Percentiles rank a stretch among this genome's conserved stretches.
Evolutionary conservation across 2,888 invertebrate species (phyloP).

Genomic region (Mayetiola destructor): DNA sequence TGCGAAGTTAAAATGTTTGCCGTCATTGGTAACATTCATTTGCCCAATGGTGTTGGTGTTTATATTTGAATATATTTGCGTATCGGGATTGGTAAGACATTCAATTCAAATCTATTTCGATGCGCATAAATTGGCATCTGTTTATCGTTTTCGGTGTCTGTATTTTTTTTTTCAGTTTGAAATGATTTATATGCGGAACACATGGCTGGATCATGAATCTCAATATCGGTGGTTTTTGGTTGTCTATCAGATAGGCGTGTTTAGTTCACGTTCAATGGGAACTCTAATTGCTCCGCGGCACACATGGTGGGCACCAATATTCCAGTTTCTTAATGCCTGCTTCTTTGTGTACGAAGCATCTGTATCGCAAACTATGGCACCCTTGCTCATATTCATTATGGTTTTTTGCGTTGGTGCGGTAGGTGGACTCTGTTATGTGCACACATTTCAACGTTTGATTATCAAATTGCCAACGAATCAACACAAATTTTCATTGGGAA

Average conservation of each 20-base stretch:
- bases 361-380: background rate
- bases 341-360: background rate
- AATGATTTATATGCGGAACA: background rate
- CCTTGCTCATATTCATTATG: background rate
- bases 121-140: background rate
- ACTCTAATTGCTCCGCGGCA: background rate
- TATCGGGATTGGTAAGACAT: constrained; percentile 2
- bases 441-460: background rate
- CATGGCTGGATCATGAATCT: background rate
- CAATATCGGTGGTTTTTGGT: constrained; percentile 6
- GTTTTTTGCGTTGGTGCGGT: background rate
- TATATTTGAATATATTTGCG: constrained; percentile 1
- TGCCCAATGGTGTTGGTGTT: background rate
- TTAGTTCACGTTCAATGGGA: background rate
- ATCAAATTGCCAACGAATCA: background rate
- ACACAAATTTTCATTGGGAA: background rate
- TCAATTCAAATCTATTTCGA: background rate
- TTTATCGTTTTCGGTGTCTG: background rate
- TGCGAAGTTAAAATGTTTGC: background rate
- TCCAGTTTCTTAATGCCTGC: background rate
- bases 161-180: background rate
- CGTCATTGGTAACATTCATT: background rate
- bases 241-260: background rate
- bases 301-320: background rate
- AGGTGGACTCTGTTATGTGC: background rate